Evolutionary conservation across 2,113 vertebrate genomes (phyloP).

Genomic region (Perognathus longimembris): DNA sequence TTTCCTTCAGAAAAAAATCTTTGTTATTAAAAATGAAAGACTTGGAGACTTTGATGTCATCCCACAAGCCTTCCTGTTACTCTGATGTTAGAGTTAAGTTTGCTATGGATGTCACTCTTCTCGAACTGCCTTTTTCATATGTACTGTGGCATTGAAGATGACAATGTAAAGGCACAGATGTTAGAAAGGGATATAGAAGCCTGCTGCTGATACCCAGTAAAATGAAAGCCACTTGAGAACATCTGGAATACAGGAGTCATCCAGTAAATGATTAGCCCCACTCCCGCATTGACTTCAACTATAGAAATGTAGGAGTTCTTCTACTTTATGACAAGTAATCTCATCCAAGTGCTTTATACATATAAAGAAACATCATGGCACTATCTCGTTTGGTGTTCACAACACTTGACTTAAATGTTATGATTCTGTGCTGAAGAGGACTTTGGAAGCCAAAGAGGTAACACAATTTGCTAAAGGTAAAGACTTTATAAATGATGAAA

Average conservation of each 20-base stretch:
- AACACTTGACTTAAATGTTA: background rate
- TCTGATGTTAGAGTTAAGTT: background rate
- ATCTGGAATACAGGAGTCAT: background rate
- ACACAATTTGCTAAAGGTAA: background rate
- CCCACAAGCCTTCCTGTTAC: background rate
- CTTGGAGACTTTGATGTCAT: constrained; percentile 17
- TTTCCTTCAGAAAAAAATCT: constrained; percentile 48
- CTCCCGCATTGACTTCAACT: background rate
- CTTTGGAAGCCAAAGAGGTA: background rate
- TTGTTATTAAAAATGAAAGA: constrained; percentile 70
- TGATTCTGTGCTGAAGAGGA: background rate
- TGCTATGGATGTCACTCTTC: background rate
- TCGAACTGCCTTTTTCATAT: background rate
- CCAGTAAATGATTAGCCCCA: background rate
- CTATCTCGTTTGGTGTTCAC: constrained; percentile 13
- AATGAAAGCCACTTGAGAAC: background rate
- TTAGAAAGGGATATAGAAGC: background rate
- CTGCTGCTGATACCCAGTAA: background rate
- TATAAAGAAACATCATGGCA: background rate
- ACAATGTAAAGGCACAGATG: background rate
- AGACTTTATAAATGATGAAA: background rate
- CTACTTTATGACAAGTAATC: background rate
- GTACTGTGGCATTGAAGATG: background rate
- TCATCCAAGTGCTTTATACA: background rate
- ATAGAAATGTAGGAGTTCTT: background rate